A percentile compares a stretch with the other conserved stretches of the same genome.
Evolutionary conservation across 2,797 vertebrate genomes (phyloP).

Genomic region (Tinamus major): DNA sequence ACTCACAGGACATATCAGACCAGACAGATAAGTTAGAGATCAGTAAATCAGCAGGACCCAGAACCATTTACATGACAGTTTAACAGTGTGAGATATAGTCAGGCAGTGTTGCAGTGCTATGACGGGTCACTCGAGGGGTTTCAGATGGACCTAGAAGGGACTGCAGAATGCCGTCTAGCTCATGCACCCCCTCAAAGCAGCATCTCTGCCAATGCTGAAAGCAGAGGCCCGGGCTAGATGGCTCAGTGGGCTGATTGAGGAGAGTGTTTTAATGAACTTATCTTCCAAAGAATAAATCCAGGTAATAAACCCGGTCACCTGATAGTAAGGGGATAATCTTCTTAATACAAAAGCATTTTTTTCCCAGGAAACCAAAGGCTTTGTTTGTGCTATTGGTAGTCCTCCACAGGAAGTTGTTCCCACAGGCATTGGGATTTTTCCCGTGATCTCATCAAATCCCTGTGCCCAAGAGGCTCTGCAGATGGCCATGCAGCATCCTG

Average conservation of each 20-base stretch:
- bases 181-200: too few relatives aligned
- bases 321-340: neutral
- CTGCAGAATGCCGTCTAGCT: neutral
- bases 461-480: slow-evolving; percentile 1
- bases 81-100: neutral
- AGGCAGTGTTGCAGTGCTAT: neutral
- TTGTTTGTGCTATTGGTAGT: neutral
- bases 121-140: neutral
- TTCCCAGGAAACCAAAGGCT: neutral
- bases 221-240: neutral
- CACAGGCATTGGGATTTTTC: neutral
- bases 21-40: neutral
- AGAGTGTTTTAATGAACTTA: neutral
- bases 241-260: neutral
- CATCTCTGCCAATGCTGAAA: neutral
- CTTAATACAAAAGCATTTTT: neutral
- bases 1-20: neutral
- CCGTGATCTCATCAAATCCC: neutral
- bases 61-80: neutral
- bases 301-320: neutral
- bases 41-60: slow-evolving; percentile 15
- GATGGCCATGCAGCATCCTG: neutral
- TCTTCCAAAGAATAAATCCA: neutral
- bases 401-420: neutral
- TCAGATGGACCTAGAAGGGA: neutral